A percentile compares a stretch with the other conserved stretches of the same genome.
Evolutionary conservation across 2,888 invertebrate genomes (phyloP).

Genomic region (Nesidiocoris tenuis): DNA sequence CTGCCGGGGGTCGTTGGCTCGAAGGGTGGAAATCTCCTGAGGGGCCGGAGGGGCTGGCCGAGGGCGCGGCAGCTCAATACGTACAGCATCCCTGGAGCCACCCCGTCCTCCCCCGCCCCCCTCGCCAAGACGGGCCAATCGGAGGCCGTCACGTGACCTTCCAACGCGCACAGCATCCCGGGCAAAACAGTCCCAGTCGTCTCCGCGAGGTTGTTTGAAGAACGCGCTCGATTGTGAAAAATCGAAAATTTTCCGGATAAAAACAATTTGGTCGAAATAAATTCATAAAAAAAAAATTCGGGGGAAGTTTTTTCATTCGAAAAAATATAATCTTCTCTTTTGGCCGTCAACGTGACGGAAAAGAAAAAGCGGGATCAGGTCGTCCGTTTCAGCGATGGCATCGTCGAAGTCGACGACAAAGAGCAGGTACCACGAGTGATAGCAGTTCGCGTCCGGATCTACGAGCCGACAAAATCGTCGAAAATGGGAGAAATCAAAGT

Average conservation of each 20-base stretch:
- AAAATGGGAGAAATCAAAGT: conserved; percentile 69
- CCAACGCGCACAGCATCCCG: conserved; percentile 24
- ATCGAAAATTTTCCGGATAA: too few species aligned
- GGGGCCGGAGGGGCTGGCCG: conserved; percentile 1
- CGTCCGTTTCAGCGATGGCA: conserved; percentile 20
- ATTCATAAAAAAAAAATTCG: too few species aligned
- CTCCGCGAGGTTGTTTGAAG: not conserved
- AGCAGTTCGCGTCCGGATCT: conserved; percentile 54
- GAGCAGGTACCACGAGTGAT: conserved; percentile 54
- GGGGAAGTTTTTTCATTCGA: too few species aligned
- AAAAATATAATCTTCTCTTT: not conserved
- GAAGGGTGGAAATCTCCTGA: not conserved
- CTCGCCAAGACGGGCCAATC: conserved; percentile 4
- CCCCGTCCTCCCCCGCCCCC: not conserved
- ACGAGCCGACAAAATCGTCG: not conserved
- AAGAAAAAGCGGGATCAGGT: conserved; percentile 28
- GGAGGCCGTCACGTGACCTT: conserved; percentile 34
- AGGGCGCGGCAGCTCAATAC: conserved; percentile 42
- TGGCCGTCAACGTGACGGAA: conserved; percentile 1
- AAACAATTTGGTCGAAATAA: too few species aligned
- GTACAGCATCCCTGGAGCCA: conserved; percentile 49
- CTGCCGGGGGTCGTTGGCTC: not conserved
- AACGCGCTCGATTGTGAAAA: not conserved
- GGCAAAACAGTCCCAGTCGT: conserved; percentile 20
- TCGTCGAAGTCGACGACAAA: not conserved